Evolutionary conservation across 2,113 vertebrate genomes (phyloP).

Genomic region (Python bivittatus): DNA sequence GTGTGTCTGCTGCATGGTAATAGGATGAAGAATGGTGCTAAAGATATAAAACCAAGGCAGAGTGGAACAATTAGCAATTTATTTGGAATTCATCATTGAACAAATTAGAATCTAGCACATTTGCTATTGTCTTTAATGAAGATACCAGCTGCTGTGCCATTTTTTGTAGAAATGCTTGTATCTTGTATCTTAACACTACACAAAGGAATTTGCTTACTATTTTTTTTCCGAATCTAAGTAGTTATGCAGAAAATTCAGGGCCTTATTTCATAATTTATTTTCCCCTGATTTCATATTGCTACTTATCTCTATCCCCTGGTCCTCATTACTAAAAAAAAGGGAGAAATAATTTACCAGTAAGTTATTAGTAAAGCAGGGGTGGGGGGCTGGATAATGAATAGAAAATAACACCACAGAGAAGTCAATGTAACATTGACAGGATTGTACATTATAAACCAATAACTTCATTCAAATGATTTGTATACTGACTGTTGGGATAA

Average conservation of each 20-base stretch:
- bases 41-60: conserved; percentile 49
- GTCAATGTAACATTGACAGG: neutral
- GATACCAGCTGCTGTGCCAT: conserved; percentile 47
- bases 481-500: neutral
- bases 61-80: conserved; percentile 49
- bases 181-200: conserved; percentile 29
- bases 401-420: neutral
- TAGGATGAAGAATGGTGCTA: conserved; percentile 30
- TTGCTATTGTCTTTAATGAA: conserved; percentile 58
- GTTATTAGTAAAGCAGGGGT: neutral
- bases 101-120: conserved; percentile 56
- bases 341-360: neutral
- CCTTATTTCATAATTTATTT: neutral
- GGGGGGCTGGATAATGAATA: neutral
- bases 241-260: neutral
- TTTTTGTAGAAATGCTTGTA: conserved; percentile 17
- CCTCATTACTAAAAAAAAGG: neutral
- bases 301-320: neutral
- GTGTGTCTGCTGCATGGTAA: conserved; percentile 31
- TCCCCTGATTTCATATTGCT: neutral
- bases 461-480: neutral
- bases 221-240: neutral
- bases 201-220: conserved; percentile 34
- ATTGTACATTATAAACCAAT: neutral
- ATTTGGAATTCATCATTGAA: conserved; percentile 50